phyloP scores from a whole-genome alignment of 1,140 invertebrate species.

The Sweltsa coloradensis region DNA sequence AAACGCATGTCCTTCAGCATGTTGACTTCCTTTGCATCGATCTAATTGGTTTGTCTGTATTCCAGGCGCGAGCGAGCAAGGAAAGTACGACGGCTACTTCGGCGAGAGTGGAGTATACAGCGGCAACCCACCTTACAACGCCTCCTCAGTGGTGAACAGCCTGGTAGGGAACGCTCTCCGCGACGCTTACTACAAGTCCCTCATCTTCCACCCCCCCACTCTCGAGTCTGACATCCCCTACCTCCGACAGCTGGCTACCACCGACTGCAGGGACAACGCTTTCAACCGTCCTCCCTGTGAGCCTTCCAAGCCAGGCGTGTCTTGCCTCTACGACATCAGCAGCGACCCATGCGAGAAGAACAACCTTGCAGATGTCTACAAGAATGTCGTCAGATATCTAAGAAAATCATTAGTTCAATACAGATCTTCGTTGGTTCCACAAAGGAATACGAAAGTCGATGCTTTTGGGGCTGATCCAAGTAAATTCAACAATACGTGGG shows the following conservation, averaged over 20 bases:
- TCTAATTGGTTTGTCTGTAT: too few species aligned
- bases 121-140: background rate
- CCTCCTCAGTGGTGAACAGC: background rate
- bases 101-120: background rate
- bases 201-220: background rate
- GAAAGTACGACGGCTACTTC: background rate
- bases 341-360: conserved; percentile 52
- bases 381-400: conserved; percentile 28
- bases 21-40: too few species aligned
- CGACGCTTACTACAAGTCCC: background rate
- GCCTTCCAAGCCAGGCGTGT: conserved; percentile 15
- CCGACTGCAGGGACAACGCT: background rate
- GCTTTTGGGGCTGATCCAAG: conserved; percentile 31
- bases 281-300: background rate
- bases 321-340: conserved; percentile 51
- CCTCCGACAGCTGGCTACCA: background rate
- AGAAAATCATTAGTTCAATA: conserved; percentile 30
- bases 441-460: conserved; percentile 27
- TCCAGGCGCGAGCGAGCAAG: background rate
- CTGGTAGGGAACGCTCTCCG: background rate
- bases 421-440: conserved; percentile 24
- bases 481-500: conserved; percentile 34
- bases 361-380: conserved; percentile 37
- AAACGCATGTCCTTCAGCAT: too few species aligned
- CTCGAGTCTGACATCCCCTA: background rate